Evolutionary conservation across 1,140 invertebrate species (phyloP), one percentile per base, ranked within the genome.

Genomic region (Drosophila seguyi): DNA sequence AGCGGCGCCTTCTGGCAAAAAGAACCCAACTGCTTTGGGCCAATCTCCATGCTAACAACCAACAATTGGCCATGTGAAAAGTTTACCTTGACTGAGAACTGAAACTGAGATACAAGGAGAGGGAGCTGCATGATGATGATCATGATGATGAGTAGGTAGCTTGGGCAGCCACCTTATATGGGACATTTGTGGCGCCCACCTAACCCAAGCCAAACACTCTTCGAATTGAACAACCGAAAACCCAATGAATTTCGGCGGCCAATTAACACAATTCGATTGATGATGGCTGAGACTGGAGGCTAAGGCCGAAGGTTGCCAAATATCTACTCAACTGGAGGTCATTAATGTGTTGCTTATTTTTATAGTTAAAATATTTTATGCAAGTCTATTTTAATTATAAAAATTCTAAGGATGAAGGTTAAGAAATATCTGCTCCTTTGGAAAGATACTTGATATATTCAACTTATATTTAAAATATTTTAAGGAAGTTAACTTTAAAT

Each of bases 191-290:
- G 75, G 75, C 81, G 63, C 71, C 76, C 71, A 84, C 80, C 69
- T 48, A 22, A 36, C 16, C n/a, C n/a, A n/a, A 36, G 20, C 22
- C 60, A 47, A 47, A 44, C 44, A 67, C 61, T 74, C 74, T 73
- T 36, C 3, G 10, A 53, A 16, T 16, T 53, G 5, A 53, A 36
- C 50, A 36, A 22, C 50, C 50, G 16, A 27, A 55, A 53, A 55
- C 20, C 20, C 34, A 55, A 56, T 34, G 52, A 76, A 61, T 53
- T 45, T 68, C 68, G 47, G 75, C 75, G 38, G 41, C 44, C 67
- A 83, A 83, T 84, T 84, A 84, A 84, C 81, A 79, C 81, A 42
- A 71, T 66, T 75, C 61, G 31, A 47, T 48, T 2, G 45, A 31
- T 68, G 34, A 36, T 36, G 34, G 34, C 68, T 81, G 42, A 27